Percentiles rank a stretch among this genome's conserved stretches.
These are phyloP conservation scores for Hylaeus anthracinus DNA, from an alignment of 1,140 invertebrate species.

Conservation along the genomic window DNA sequence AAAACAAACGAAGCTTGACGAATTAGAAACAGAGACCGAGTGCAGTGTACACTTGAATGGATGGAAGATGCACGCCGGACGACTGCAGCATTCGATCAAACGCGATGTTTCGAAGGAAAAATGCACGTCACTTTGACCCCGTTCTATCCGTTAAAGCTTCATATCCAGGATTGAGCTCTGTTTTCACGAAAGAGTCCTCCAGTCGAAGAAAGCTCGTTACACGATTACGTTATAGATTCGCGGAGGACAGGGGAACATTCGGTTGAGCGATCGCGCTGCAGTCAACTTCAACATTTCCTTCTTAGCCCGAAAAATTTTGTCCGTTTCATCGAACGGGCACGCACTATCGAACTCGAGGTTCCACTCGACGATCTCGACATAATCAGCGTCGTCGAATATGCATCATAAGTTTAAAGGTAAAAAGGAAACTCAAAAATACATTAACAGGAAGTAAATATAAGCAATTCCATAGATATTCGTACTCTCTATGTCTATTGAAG, in stretches of 20 bases:
- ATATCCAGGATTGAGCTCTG: neutral
- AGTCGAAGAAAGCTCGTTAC: slow-evolving; percentile 1
- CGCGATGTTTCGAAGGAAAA: neutral
- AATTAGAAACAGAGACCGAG: neutral
- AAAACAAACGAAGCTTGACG: neutral
- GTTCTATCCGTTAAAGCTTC: neutral
- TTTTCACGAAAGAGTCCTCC: neutral
- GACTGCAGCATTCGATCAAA: neutral
- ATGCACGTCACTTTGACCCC: neutral
- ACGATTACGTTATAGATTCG: slow-evolving; percentile 15
- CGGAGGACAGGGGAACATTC: slow-evolving; percentile 3
- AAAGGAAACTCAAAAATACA: too few relatives aligned
- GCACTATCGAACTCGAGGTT: slow-evolving; percentile 45
- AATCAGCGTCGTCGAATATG: too few relatives aligned
- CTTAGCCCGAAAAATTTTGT: slow-evolving; percentile 4
- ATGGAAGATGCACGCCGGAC: neutral
- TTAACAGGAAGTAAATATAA: too few relatives aligned
- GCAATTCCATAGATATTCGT: too few relatives aligned
- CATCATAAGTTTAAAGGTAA: too few relatives aligned
- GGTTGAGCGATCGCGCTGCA: slow-evolving; percentile 15
- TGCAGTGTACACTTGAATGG: neutral
- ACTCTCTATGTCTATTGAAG: too few relatives aligned
- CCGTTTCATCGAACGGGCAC: slow-evolving; percentile 6
- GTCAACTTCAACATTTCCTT: slow-evolving; percentile 25
- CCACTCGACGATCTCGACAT: slow-evolving; percentile 13